A percentile compares a stretch with the other conserved stretches of the same genome.
phyloP scores from a whole-genome alignment of 2,113 vertebrate genomes.

The Leucosticte australis region DNA sequence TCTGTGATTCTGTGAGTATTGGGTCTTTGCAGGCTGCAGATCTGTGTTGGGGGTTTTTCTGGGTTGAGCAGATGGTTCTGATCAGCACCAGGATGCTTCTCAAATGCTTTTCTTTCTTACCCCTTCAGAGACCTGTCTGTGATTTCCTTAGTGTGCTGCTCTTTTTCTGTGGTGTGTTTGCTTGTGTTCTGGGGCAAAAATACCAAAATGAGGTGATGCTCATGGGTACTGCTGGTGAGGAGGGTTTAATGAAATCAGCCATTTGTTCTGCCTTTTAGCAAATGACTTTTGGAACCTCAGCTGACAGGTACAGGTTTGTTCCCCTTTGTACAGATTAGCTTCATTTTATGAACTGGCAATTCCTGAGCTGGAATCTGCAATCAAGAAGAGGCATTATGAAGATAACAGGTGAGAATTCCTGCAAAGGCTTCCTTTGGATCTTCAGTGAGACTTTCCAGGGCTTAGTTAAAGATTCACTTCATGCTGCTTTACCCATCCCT shows the following conservation, averaged over 20 bases:
- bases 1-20: neutral
- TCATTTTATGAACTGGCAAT: constrained; percentile 88
- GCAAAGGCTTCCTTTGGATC: neutral
- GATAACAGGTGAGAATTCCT: constrained; percentile 77
- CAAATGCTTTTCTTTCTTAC: neutral
- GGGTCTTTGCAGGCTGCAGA: neutral
- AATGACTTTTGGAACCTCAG: neutral
- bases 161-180: neutral
- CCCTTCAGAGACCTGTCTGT: neutral
- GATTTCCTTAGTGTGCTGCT: neutral
- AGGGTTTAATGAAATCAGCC: neutral
- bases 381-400: constrained; percentile 86
- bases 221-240: neutral
- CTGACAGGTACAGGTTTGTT: neutral
- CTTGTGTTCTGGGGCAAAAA: neutral
- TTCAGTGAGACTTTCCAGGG: neutral
- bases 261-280: neutral
- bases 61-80: neutral
- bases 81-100: neutral
- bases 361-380: constrained; percentile 89
- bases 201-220: neutral
- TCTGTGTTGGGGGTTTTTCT: neutral
- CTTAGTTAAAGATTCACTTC: neutral
- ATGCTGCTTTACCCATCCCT: neutral
- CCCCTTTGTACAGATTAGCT: constrained; percentile 76